Evolutionary conservation across 2,797 vertebrate species (phyloP), one percentile per base, ranked within the genome.

Genomic region (Brotula barbata): DNA sequence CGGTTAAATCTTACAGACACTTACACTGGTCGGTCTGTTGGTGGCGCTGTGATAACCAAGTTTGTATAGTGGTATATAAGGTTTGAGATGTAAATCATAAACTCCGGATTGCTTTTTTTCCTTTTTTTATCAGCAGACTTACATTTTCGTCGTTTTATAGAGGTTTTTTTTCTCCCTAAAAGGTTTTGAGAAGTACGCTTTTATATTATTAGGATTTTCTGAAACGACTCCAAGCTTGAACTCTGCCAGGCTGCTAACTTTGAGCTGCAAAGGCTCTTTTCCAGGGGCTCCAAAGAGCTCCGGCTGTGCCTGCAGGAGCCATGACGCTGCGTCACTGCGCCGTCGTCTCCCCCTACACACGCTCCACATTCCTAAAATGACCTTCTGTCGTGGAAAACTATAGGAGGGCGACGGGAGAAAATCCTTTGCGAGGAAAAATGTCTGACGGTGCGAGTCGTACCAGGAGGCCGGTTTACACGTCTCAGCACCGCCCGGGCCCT

Each of bases 401-500:
- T 64, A 64, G 16, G 25, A 49, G 58, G 7, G 47, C 37, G 60
- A 73, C 58, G 49, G 57, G 71, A 74, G 57, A 71, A 88, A 84
- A 82, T 83, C 77, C 81, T 82, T 64, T 71, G 58, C 54, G 40
- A 36, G 72, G 55, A 43, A 72, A 75, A 68, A 78, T 69, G 53
- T 81, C 70, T 64, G 68, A 58, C 54, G 81, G 83, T 61, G 73
- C 80, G 63, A 62, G 68, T 82, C 70, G 89, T 88, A 89, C 90
- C 89, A 89, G 89, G 87, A 83, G 83, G 70, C 68, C 74, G 80
- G 73, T 82, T 75, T 76, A 66, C 81, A 78, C 78, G 78, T 83
- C 77, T 82, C 80, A 81, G 82, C 80, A 42, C 64, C 58, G 48
- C 25, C 81, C 62, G 76, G 69, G 67, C 81, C 71, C 53, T 54